phyloP scores from a whole-genome alignment of 2,888 invertebrate species.

The Scotopteryx bipunctaria region DNA sequence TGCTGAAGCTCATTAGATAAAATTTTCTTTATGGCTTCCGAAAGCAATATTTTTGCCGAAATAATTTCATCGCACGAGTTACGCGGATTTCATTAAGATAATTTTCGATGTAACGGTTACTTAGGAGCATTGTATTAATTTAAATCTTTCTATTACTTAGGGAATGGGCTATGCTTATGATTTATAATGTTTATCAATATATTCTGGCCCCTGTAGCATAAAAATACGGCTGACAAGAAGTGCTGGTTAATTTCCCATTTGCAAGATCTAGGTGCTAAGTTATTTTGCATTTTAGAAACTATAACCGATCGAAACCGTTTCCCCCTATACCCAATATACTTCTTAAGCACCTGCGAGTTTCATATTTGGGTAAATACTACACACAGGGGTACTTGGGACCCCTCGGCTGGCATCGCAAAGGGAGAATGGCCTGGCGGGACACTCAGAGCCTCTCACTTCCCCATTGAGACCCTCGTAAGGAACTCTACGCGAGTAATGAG shows the following conservation, averaged over 20 bases:
- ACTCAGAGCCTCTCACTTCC: slow-evolving; percentile 52
- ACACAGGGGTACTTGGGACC: slow-evolving; percentile 34
- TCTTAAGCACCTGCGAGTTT: slow-evolving; percentile 19
- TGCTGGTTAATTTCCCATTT: no score
- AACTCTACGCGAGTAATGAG: slow-evolving; percentile 68
- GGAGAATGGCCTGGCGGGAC: slow-evolving; percentile 43
- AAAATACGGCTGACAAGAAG: no score
- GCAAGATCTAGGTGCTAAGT: no score
- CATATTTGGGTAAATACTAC: slow-evolving; percentile 29
- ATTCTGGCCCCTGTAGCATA: background rate
- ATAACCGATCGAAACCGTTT: background rate
- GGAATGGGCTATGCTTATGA: no score
- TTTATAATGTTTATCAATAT: no score
- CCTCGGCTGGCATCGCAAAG: slow-evolving; percentile 33
- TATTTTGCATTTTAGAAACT: no score
- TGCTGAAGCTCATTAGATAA: slow-evolving; percentile 67
- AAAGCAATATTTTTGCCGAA: slow-evolving; percentile 70
- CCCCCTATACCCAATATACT: background rate
- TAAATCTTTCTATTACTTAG: slow-evolving; percentile 13
- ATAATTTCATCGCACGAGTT: slow-evolving; percentile 65
- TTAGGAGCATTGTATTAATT: slow-evolving; percentile 32
- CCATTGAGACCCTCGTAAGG: slow-evolving; percentile 60
- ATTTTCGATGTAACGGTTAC: slow-evolving; percentile 41
- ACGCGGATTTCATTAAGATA: slow-evolving; percentile 60
- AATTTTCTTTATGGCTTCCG: slow-evolving; percentile 76